Percentiles rank a stretch among this genome's conserved stretches.
These are phyloP conservation scores for Musca domestica DNA, from an alignment of 1,140 invertebrate genomes.

Conservation along the genomic window DNA sequence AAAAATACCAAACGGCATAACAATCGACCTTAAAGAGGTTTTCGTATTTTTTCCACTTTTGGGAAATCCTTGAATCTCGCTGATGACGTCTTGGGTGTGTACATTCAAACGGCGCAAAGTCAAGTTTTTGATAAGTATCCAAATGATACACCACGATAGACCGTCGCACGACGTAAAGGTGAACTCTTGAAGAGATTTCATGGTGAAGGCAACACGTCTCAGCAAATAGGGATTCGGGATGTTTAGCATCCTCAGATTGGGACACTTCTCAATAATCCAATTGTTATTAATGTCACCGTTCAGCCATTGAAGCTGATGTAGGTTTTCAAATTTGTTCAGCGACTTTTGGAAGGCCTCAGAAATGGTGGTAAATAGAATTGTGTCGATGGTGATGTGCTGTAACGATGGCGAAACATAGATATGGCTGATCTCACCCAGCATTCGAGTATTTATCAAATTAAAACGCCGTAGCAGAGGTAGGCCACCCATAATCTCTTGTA, in stretches of 20 bases:
- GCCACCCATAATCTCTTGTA: constrained; percentile 4
- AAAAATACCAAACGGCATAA: not conserved
- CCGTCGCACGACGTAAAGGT: not conserved
- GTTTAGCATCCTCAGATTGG: not conserved
- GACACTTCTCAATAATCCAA: constrained; percentile 10
- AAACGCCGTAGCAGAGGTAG: not conserved
- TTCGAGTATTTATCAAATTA: not conserved
- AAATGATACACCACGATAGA: constrained; percentile 1
- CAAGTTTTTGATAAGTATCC: not conserved
- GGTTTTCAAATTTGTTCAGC: not conserved
- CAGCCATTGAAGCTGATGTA: not conserved
- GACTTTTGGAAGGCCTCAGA: not conserved
- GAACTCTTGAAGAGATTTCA: not conserved
- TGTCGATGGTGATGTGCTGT: not conserved
- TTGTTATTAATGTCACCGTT: constrained; percentile 10
- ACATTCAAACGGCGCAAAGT: not conserved
- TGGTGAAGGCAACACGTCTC: not conserved
- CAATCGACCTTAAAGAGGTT: not conserved
- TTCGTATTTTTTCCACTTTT: not conserved
- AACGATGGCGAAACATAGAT: not conserved
- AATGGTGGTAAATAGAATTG: not conserved
- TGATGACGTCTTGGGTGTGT: not conserved
- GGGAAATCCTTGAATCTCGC: not conserved
- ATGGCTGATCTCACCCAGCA: not conserved
- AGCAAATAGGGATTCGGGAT: constrained; percentile 6